Evolutionary conservation across 1,140 invertebrate genomes (phyloP), one percentile per base, ranked within the genome.

Genomic region (Ceratoteleas bidentatus): DNA sequence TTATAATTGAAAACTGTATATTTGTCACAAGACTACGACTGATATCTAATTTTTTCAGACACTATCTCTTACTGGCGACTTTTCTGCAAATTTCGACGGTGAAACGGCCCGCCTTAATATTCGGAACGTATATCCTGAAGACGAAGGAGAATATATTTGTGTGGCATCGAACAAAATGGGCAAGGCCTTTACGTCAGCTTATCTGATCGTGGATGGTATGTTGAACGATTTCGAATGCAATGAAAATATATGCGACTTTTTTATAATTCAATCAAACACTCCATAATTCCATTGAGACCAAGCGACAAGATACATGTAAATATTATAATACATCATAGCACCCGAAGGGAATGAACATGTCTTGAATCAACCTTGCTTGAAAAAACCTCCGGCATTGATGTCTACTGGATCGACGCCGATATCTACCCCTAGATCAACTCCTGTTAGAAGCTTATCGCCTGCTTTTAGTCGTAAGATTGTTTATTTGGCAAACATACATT

Each of bases 141-240:
- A 98, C 87, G 96, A 97, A 84, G 97, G 97, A n/a, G 95, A 96
- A 82, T 98, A 97, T 88, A 95, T 94, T 0, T 98, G 96, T 85
- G 94, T 96, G 52, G 96, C 95, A 6, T 94, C 93, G 82, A 98
- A 98, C 87, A 93, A 94, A 70, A 92, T 96, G 54, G 97, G 97
- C 49, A 95, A 96, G 86, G 94, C 95, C 0, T 93, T 93, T 45
- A 96, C 96, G 2, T 96, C 95, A 0, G 95, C 96, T 4, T 96
- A 95, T 86, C 92, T 97, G 5, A 93, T 96, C 24, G 96, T 97
- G 8, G 95, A 96, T 89, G 93, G 95, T 96, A 92, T 94, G 70
- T 66, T 53, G 8, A n/a, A 60, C 6, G 6, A 45, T 24, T 60
- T 49, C 6, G 1, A 49, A 6, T 49, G 13, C 13, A 49, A 49